Conservation (phyloP, 2,888 invertebrate species). For the Parnassius orleans region DNA sequence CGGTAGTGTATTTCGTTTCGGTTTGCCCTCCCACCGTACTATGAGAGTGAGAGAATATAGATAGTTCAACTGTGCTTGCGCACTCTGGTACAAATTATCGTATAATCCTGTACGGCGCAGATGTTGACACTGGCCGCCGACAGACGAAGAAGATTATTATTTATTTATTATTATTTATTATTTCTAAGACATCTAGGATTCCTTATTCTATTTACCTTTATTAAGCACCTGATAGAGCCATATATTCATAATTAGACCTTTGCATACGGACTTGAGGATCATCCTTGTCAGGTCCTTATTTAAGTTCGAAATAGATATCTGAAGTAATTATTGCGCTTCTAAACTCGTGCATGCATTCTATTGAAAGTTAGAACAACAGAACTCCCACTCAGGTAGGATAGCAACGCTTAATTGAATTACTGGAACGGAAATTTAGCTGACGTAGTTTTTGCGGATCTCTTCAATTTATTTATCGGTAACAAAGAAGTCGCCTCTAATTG, state of each 20-base stretch:
- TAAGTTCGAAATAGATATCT: slow-evolving; percentile 12
- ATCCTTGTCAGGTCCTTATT: not conserved
- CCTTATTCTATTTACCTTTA: not conserved
- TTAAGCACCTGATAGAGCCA: no score
- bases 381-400: slow-evolving; percentile 5
- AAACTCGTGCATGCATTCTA: slow-evolving; percentile 2
- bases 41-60: no score
- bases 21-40: no score
- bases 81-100: no score
- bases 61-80: no score
- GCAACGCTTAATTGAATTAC: slow-evolving; percentile 21
- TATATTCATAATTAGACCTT: not conserved
- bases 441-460: slow-evolving; percentile 7
- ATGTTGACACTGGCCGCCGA: no score
- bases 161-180: not conserved
- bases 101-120: no score
- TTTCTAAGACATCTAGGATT: slow-evolving; percentile 1
- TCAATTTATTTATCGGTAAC: slow-evolving; percentile 10
- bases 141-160: no score
- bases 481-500: not conserved
- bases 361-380: slow-evolving; percentile 19
- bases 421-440: slow-evolving; percentile 1
- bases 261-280: not conserved
- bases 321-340: slow-evolving; percentile 14
- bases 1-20: no score